Conservation (phyloP, 2,888 invertebrate species). For the Callosobruchus maculatus region DNA sequence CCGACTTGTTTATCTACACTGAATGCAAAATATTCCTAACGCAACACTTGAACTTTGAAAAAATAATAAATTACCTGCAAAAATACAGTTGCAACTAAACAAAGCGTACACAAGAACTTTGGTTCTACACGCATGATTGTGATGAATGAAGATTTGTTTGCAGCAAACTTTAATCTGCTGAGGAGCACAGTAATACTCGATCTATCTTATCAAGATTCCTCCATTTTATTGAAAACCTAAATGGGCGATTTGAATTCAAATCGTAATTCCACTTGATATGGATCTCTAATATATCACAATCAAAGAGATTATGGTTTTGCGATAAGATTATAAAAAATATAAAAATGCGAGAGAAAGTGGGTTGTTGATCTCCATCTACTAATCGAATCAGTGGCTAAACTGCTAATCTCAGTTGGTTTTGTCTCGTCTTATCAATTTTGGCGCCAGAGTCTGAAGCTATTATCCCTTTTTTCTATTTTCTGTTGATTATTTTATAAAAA, state of each 20-base stretch:
- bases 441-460: no score
- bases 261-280: background rate
- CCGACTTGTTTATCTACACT: no score
- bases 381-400: no score
- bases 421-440: no score
- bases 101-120: background rate
- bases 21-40: no score
- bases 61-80: background rate
- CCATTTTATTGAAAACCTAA: background rate
- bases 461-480: no score
- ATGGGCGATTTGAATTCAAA: background rate
- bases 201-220: background rate
- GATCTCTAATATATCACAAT: background rate
- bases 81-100: background rate
- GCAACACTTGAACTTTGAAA: no score
- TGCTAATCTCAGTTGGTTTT: no score
- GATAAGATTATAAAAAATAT: background rate
- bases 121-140: background rate
- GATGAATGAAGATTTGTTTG: background rate
- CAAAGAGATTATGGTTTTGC: background rate
- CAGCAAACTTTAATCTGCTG: background rate
- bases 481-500: no score
- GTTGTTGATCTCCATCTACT: background rate
- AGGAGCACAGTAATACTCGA: background rate
- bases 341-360: background rate